Base-by-base conservation (phyloP, 2,797 vertebrate genomes). In the Macropodus opercularis region DNA sequence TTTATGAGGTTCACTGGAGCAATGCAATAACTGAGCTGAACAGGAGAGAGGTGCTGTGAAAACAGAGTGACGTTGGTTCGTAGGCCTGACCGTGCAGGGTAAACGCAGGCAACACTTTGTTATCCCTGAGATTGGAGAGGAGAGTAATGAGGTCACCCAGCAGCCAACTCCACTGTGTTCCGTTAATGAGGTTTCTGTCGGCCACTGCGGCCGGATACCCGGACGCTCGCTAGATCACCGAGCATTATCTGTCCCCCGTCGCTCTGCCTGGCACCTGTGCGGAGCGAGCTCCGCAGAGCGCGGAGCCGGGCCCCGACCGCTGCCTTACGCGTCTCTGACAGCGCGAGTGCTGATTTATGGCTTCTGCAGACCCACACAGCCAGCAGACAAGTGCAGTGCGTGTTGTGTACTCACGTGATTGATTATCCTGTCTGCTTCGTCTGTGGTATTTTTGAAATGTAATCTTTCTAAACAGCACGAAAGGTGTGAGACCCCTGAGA, bases 401-500 rank as follows among this genome's bases (percentile, higher is more conserved):
- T 63, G 77, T 75, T 83, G 72, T 79, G 40, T 36, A 40, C 77
- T 77, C 86, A 51, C 80, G 88, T 80, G 83, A 93, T 85, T 91
- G 91, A 89, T 92, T 86, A 80, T 77, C 87, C 87, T 73, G 73
- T 72, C 88, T 70, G 83, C 80, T 79, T 87, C 52, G 70, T 79
- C 90, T 79, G 74, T 86, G 87, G 61, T 4, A 49, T 88, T 79
- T 91, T 87, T 89, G 77, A 87, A 90, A 89, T 80, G 89, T 83
- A 88, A 88, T 91, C 90, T 85, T 52, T 85, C 75, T 52, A 77
- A 90, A 80, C 85, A 86, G 87, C 85, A 79, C 83, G 84, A 88
- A 84, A 86, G 81, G 86, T 86, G 84, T 63, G 77, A 78, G 72
- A 82, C 85, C 70, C 72, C 68, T 65, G 82, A 84, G 79, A 75